Conservation (phyloP, 2,888 invertebrate species). For the Orthonychiurus folsomi region DNA sequence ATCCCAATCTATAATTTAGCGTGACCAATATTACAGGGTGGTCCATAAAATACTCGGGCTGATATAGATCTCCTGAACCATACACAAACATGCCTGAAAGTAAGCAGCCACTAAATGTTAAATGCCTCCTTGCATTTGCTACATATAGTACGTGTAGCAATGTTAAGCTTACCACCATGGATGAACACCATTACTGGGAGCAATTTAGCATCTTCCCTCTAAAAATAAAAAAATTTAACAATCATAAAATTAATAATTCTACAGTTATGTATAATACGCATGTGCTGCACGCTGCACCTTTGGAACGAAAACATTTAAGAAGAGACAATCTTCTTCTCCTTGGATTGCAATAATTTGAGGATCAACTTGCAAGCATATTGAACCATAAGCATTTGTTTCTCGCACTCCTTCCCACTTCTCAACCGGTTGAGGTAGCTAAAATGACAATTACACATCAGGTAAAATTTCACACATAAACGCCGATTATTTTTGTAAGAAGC, state of each 20-base stretch:
- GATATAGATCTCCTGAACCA: conserved; percentile 22
- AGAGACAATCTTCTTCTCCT: conserved; percentile 32
- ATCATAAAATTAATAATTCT: too few species aligned
- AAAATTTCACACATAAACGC: background rate
- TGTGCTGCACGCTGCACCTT: too few species aligned
- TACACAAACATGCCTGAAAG: conserved; percentile 19
- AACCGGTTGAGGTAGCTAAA: conserved; percentile 21
- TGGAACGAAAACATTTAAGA: conserved; percentile 22
- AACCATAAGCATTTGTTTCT: conserved; percentile 25
- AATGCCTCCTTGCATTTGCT: too few species aligned
- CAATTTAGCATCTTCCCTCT: background rate
- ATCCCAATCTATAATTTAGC: conserved; percentile 27
- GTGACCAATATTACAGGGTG: conserved; percentile 30
- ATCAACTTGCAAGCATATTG: conserved; percentile 33
- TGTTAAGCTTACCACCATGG: too few species aligned
- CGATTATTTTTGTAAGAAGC: background rate
- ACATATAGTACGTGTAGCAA: too few species aligned
- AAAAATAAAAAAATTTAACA: too few species aligned
- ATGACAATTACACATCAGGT: background rate
- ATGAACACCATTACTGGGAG: conserved; percentile 30
- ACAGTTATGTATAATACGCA: too few species aligned
- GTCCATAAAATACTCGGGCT: conserved; percentile 29
- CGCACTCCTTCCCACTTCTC: conserved; percentile 26
- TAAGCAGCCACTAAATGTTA: too few species aligned
- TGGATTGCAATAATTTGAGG: conserved; percentile 22